These are phyloP conservation scores for Nomada ferruginata DNA, from an alignment of 2,888 invertebrate species.

Conservation along the genomic window DNA sequence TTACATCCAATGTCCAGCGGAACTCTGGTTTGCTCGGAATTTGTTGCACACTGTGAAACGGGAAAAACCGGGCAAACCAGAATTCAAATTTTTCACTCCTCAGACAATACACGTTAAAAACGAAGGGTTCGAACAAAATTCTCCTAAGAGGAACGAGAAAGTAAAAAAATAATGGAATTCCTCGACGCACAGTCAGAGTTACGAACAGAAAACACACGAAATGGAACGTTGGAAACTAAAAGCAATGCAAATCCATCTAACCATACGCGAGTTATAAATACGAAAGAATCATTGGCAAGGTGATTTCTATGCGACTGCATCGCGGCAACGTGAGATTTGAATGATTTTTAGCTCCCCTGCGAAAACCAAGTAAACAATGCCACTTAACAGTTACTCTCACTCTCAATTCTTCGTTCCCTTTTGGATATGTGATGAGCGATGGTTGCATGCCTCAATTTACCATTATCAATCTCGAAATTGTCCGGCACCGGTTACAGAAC, in stretches of 20 bases:
- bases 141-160: neutral
- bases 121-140: slow-evolving; percentile 69
- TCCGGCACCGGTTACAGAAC: too few species aligned
- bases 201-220: slow-evolving; percentile 57
- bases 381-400: slow-evolving; percentile 56
- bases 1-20: slow-evolving; percentile 4
- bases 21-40: slow-evolving; percentile 12
- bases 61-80: slow-evolving; percentile 2
- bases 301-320: slow-evolving; percentile 35
- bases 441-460: slow-evolving; percentile 25
- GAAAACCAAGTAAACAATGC: slow-evolving; percentile 53
- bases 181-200: slow-evolving; percentile 65
- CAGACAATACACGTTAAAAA: slow-evolving; percentile 79
- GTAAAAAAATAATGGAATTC: slow-evolving; percentile 10
- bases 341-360: slow-evolving; percentile 4
- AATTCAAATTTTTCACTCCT: slow-evolving; percentile 9
- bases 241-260: neutral
- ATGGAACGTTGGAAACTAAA: slow-evolving; percentile 13
- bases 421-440: slow-evolving; percentile 42
- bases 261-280: too few species aligned
- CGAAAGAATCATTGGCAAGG: neutral
- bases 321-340: slow-evolving; percentile 67
- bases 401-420: slow-evolving; percentile 4
- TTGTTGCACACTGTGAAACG: neutral
- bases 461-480: neutral